Percentiles rank a stretch among this genome's conserved stretches.
These are phyloP conservation scores for Cremastobaeus sp. DNA, from an alignment of 2,888 invertebrate genomes.

Conservation along the genomic window DNA sequence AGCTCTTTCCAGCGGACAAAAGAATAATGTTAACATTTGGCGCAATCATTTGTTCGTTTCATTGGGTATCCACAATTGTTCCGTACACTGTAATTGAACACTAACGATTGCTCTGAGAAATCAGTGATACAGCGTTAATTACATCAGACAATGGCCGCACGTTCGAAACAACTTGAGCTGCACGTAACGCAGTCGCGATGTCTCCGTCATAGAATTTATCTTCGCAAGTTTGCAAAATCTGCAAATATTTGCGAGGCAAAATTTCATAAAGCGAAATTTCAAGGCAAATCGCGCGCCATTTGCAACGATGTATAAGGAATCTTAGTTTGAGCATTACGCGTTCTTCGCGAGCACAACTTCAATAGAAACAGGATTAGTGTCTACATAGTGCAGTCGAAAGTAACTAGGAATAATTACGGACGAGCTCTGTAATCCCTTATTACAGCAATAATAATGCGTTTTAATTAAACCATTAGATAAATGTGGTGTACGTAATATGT, in stretches of 20 bases:
- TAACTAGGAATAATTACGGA: slow-evolving; percentile 9
- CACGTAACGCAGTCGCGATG: neutral
- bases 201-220: slow-evolving; percentile 6
- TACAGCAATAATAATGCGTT: slow-evolving; percentile 17
- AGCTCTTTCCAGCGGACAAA: neutral
- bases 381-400: neutral
- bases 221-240: slow-evolving; percentile 4
- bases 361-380: slow-evolving; percentile 21
- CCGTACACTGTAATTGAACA: slow-evolving; percentile 25
- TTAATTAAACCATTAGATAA: slow-evolving; percentile 12
- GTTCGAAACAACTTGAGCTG: slow-evolving; percentile 1
- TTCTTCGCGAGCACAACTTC: slow-evolving; percentile 17
- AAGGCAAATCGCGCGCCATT: slow-evolving; percentile 4
- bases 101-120: slow-evolving; percentile 33
- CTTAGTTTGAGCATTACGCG: slow-evolving; percentile 21
- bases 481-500: too few species aligned
- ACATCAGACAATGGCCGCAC: slow-evolving; percentile 31
- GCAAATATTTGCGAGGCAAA: slow-evolving; percentile 37
- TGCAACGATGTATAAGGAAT: slow-evolving; percentile 16
- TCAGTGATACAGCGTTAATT: slow-evolving; percentile 52
- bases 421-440: slow-evolving; percentile 12
- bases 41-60: slow-evolving; percentile 18
- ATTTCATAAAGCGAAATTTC: slow-evolving; percentile 23
- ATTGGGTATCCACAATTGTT: neutral
- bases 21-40: slow-evolving; percentile 12